Evolutionary conservation across 2,113 vertebrate species (phyloP).

Genomic region (Neoarius graeffei): DNA sequence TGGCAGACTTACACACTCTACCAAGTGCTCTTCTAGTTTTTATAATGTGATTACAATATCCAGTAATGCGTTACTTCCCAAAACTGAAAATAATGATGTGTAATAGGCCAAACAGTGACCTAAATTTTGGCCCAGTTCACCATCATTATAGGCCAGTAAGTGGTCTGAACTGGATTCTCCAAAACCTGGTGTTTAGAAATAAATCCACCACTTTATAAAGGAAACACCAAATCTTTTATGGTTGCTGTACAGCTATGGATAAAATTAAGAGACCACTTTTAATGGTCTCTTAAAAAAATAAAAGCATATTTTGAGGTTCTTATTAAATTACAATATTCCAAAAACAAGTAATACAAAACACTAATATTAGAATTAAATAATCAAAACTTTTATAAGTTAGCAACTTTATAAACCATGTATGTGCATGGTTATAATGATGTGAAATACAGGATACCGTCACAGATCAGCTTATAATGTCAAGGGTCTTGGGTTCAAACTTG

Average conservation of each 20-base stretch:
- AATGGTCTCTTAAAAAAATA: background rate
- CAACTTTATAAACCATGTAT: background rate
- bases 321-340: background rate
- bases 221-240: background rate
- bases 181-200: too few relatives aligned
- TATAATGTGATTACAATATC: background rate
- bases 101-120: background rate
- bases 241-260: background rate
- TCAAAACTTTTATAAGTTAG: background rate
- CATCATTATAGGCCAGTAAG: background rate
- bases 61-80: background rate
- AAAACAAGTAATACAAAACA: background rate
- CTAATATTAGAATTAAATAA: background rate
- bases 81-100: background rate
- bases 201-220: background rate
- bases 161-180: background rate
- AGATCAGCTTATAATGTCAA: background rate
- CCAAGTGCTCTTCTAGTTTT: too few relatives aligned
- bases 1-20: too few relatives aligned
- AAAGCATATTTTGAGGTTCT: background rate
- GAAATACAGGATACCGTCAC: background rate
- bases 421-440: background rate
- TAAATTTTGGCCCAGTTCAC: conserved; percentile 18
- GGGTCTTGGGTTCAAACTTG: background rate
- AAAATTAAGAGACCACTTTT: too few relatives aligned